phyloP scores from a whole-genome alignment of 2,113 vertebrate genomes.

The Opisthocomus hoazin region DNA sequence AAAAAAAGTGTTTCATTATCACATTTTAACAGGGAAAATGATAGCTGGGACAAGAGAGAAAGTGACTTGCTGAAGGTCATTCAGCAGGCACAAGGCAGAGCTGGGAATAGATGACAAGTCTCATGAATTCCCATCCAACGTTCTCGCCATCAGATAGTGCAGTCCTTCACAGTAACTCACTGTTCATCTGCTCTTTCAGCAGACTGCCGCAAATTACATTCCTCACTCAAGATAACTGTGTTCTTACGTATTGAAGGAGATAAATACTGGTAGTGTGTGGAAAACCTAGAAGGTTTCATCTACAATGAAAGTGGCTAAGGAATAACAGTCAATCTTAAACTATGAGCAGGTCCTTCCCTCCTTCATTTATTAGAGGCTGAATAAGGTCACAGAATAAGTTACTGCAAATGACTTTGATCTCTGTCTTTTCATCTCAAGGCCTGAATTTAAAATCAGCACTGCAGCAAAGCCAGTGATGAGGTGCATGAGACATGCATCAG shows the following conservation, averaged over 20 bases:
- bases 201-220: constrained; percentile 6
- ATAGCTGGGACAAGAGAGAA: constrained; percentile 27
- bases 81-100: not conserved
- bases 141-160: not conserved
- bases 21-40: constrained; percentile 35
- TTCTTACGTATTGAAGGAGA: not conserved
- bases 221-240: not conserved
- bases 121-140: not conserved
- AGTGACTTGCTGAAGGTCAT: constrained; percentile 37
- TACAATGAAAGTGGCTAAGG: not conserved
- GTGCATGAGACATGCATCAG: not conserved
- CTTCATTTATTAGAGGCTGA: not conserved
- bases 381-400: not conserved
- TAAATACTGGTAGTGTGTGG: not conserved
- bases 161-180: constrained; percentile 33
- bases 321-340: not conserved
- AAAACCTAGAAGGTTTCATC: not conserved
- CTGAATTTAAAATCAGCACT: not conserved
- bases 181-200: not conserved
- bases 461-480: not conserved
- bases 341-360: not conserved
- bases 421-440: not conserved
- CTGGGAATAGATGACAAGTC: not conserved
- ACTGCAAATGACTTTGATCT: not conserved
- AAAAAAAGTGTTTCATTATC: constrained; percentile 37